Base-by-base conservation (phyloP, 2,888 invertebrate genomes). In the Melieria picta region DNA sequence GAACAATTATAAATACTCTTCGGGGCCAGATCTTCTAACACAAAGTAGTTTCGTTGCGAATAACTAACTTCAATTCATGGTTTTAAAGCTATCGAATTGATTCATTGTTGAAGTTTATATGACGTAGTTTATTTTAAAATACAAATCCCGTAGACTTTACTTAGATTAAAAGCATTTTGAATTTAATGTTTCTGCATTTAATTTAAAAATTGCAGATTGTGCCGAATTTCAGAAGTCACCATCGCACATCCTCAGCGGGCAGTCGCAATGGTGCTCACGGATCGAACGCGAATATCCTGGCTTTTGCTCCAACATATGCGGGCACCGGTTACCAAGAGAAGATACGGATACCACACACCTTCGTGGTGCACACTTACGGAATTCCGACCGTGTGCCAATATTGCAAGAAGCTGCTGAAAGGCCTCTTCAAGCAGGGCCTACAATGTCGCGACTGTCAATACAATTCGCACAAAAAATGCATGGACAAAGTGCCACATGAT, bases 381-480 rank as follows among this genome's bases (percentile, higher is more conserved):
- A 90, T 96, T 65, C 99, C 98, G 69, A 99, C 99, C 0, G 94
- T 99, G 30, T 99, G 99, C 86, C 95, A 97, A 80, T 91, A 93
- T 86, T 99, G 99, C 89, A 96, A 97, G 88, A 97, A 97, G 88
- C 90, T 99, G 80, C 90, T 99, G 76, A 94, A 94, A 78, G 99
- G 99, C 0, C 89, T 99, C 65, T 97, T 98, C 88, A 96, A 95
- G 85, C 98, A 99, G 88, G 99, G 99, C 71, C 88, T 97, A 79
- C 99, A 99, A 87, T 99, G 99, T 88, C 93, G 94, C 87, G 99
- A 98, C 89, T 98, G 98, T 87, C 96, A 96, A 85, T 97, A 95
- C 88, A 98, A 98, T 89, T 94, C 94, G 75, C 98, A 98, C 87
- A 94, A 97, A 86, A 98, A 97, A 87, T 98, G 98, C 84, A 90